Evolutionary conservation across 2,888 invertebrate species (phyloP).

Genomic region (Nemurella pictetii): DNA sequence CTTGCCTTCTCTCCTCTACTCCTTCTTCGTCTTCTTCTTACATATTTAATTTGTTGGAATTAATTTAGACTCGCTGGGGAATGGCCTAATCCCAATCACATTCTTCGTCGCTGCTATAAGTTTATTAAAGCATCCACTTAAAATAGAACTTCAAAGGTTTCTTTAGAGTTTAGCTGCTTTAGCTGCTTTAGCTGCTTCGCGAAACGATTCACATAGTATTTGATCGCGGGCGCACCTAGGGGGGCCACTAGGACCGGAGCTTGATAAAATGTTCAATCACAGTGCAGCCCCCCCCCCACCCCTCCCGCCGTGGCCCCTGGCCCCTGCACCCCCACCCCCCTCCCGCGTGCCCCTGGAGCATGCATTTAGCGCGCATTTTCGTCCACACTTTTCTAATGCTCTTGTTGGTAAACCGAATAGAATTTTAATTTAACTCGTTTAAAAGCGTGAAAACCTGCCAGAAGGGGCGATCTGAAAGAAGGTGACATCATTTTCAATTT

Average conservation of each 20-base stretch:
- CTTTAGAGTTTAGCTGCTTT: background rate
- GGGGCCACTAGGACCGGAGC: background rate
- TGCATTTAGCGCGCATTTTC: background rate
- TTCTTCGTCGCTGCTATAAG: background rate
- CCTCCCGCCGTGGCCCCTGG: background rate
- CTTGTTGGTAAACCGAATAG: background rate
- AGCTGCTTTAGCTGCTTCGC: background rate
- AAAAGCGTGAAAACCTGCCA: background rate
- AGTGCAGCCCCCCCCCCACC: background rate
- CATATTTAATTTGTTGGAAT: background rate
- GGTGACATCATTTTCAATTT: background rate
- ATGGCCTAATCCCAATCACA: background rate
- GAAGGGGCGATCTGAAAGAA: background rate
- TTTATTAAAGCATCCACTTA: background rate
- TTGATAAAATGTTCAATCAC: background rate
- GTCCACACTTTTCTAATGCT: no score
- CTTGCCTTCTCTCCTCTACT: background rate
- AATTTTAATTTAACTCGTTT: background rate
- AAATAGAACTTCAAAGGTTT: background rate
- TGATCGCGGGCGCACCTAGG: background rate
- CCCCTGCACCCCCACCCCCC: no score
- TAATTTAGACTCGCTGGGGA: background rate
- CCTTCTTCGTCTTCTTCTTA: background rate
- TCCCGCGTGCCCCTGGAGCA: no score
- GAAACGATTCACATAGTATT: background rate